These are phyloP conservation scores for Onthophagus taurus DNA, from an alignment of 1,140 invertebrate species.

Conservation along the genomic window DNA sequence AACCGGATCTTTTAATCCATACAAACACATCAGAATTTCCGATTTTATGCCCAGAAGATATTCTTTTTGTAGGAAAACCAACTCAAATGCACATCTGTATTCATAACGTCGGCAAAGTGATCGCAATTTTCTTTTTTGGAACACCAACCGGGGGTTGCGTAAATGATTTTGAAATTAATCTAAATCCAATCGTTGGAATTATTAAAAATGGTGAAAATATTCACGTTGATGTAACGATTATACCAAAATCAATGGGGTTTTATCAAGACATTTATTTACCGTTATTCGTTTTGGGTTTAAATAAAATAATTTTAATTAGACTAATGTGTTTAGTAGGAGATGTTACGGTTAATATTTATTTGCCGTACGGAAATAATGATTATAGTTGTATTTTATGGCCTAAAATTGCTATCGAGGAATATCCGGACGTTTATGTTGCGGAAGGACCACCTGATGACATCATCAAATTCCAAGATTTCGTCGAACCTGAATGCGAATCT, in stretches of 20 bases:
- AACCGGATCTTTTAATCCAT: background rate
- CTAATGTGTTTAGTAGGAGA: slow-evolving; percentile 23
- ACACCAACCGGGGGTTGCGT: background rate
- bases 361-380: slow-evolving; percentile 16
- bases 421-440: background rate
- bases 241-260: slow-evolving; percentile 20
- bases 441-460: background rate
- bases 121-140: background rate
- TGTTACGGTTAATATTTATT: slow-evolving; percentile 23
- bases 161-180: background rate
- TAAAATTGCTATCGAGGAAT: slow-evolving; percentile 15
- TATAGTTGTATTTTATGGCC: slow-evolving; percentile 25
- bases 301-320: slow-evolving; percentile 17
- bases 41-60: background rate
- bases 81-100: background rate
- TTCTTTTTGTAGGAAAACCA: background rate
- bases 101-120: slow-evolving; percentile 1
- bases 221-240: slow-evolving; percentile 19
- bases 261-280: slow-evolving; percentile 25
- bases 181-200: background rate
- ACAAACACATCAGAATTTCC: slow-evolving; percentile 3
- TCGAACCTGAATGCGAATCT: too few relatives aligned
- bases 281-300: slow-evolving; percentile 20
- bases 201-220: slow-evolving; percentile 1
- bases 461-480: too few relatives aligned